phyloP scores from a whole-genome alignment of 1,140 invertebrate species.

The Trichonephila clavata region DNA sequence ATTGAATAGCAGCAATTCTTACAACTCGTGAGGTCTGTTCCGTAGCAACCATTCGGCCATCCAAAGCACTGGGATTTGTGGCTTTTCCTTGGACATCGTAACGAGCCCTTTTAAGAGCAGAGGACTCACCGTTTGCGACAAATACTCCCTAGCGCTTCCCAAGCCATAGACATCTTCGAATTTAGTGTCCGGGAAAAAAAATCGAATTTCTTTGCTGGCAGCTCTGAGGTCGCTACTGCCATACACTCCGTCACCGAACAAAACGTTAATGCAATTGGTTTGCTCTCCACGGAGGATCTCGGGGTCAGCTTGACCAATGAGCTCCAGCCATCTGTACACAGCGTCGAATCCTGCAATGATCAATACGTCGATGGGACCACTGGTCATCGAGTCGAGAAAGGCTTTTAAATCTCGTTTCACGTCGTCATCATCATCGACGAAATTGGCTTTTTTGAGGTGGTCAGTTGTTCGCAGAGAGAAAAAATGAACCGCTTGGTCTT shows the following conservation, averaged over 20 bases:
- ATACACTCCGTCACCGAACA: slow-evolving; percentile 25
- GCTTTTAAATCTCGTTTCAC: slow-evolving; percentile 64
- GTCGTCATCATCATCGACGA: slow-evolving; percentile 49
- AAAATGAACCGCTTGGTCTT: slow-evolving; percentile 59
- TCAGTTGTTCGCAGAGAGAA: slow-evolving; percentile 4
- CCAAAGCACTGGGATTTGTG: slow-evolving; percentile 64
- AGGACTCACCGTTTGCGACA: slow-evolving; percentile 49
- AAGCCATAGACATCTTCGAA: slow-evolving; percentile 23
- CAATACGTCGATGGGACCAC: slow-evolving; percentile 64
- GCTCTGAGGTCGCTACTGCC: slow-evolving; percentile 37
- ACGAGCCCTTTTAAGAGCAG: slow-evolving; percentile 62
- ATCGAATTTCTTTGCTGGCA: slow-evolving; percentile 67
- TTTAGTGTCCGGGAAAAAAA: slow-evolving; percentile 60
- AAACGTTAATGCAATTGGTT: slow-evolving; percentile 65
- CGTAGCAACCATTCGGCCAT: slow-evolving; percentile 53
- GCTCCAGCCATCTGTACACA: slow-evolving; percentile 73
- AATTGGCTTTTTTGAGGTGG: slow-evolving; percentile 51
- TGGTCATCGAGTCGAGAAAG: slow-evolving; percentile 67
- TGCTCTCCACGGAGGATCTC: slow-evolving; percentile 25
- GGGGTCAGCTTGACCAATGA: slow-evolving; percentile 71
- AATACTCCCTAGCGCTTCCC: slow-evolving; percentile 48
- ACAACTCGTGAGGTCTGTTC: slow-evolving; percentile 49
- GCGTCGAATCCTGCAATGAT: slow-evolving; percentile 68
- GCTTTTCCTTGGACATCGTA: slow-evolving; percentile 53
- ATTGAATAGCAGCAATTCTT: not conserved